phyloP scores from a whole-genome alignment of 1,140 invertebrate species.

The Brachionus plicatilis region DNA sequence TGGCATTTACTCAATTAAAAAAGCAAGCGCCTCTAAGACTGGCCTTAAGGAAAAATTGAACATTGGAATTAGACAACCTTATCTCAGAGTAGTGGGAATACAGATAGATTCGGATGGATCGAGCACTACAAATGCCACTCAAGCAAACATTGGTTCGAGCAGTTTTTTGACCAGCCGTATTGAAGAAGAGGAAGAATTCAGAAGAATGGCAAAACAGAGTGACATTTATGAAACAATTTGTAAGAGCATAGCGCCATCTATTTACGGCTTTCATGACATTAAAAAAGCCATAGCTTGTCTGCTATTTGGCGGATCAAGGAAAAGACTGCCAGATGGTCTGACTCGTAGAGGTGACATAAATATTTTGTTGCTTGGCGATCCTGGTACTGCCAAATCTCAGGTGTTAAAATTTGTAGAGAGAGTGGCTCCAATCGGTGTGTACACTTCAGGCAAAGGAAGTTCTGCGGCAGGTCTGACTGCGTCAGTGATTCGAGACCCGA shows the following conservation, averaged over 20 bases:
- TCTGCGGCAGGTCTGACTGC: slow-evolving; percentile 97
- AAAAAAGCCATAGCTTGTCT: slow-evolving; percentile 95
- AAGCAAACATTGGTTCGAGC: slow-evolving; percentile 59
- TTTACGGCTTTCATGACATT: slow-evolving; percentile 87
- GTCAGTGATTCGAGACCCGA: slow-evolving; percentile 87
- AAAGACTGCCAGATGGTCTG: slow-evolving; percentile 83
- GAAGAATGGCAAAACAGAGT: slow-evolving; percentile 71
- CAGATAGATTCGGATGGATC: slow-evolving; percentile 74
- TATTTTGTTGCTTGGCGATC: slow-evolving; percentile 88
- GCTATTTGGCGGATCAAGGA: slow-evolving; percentile 77
- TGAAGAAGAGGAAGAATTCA: slow-evolving; percentile 87
- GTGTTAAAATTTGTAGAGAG: slow-evolving; percentile 94
- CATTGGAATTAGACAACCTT: slow-evolving; percentile 85
- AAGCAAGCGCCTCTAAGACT: slow-evolving; percentile 63
- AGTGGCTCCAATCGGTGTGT: slow-evolving; percentile 89
- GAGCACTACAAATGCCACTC: slow-evolving; percentile 12
- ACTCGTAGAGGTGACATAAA: slow-evolving; percentile 94
- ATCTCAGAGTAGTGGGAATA: slow-evolving; percentile 87
- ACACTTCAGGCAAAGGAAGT: slow-evolving; percentile 97
- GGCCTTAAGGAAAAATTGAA: slow-evolving; percentile 63
- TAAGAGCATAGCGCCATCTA: slow-evolving; percentile 89
- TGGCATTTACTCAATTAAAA: slow-evolving; percentile 95
- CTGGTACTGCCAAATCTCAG: slow-evolving; percentile 97
- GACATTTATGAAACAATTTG: slow-evolving; percentile 85
- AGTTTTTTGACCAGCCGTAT: slow-evolving; percentile 29